Base-by-base conservation (phyloP, 1,140 invertebrate species). In the Calosoma granatense region DNA sequence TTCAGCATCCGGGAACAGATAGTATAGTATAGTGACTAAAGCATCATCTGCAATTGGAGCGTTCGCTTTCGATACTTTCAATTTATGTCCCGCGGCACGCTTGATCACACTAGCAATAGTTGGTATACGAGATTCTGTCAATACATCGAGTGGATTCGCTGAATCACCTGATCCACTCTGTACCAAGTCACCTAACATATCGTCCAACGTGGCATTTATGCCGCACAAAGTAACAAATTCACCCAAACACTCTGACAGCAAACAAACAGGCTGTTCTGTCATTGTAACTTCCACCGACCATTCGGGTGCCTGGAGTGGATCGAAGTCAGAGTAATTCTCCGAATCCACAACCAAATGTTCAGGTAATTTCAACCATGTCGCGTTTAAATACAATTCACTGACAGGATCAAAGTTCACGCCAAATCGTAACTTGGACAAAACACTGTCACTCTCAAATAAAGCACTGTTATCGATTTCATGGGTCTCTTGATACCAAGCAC, bases 291-390 rank as follows among this genome's bases (percentile, higher is more conserved):
- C 74, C 15, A 86, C 74, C 4, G 81, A 81, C 81, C 94, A 97
- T 59, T 84, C 78, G 0, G 88, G 86, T 20, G 94, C 92, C 64
- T 87, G 81, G 20, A 86, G 72, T 9, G 94, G 91, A 67, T 94
- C 84, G 63, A 97, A 84, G 74, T 96, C 90, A 36, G 86, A 88
- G 69, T 92, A 91, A 56, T 81, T 83, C 67, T 91, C 85, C 61
- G 85, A 90, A 67, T 97, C 94, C 1, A 94, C 83, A 22, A 96
- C 83, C 22, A 90, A 81, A 70, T 89, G 86, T 69, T 96, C 93
- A 2, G 84, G 81, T 51, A 97, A 75, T 68, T 84, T 78, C 1
- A 86, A 86, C 94, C 94, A 98, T 6, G 86, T 88, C n/a, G 88
- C 84, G 66, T 85, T 87, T 1, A 97, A 71, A 59, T 86, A 76